Percentiles rank a stretch among this genome's conserved stretches.
These are phyloP conservation scores for Cephus pulcher DNA, from an alignment of 2,888 invertebrate genomes.

Conservation along the genomic window DNA sequence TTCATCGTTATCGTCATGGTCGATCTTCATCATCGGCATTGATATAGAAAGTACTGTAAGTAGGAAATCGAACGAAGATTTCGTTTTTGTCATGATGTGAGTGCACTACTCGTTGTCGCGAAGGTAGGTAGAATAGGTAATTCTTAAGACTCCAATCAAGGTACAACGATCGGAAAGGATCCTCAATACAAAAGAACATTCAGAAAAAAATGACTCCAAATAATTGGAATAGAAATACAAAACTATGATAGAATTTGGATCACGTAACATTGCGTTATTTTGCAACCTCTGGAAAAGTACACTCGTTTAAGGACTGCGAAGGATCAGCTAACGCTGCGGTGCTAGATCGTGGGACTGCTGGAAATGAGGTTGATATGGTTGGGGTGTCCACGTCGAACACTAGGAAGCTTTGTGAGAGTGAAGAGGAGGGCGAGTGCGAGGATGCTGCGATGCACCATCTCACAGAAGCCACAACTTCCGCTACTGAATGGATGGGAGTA, in stretches of 20 bases:
- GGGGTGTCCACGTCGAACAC: neutral
- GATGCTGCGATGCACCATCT: slow-evolving; percentile 72
- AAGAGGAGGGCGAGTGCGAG: slow-evolving; percentile 73
- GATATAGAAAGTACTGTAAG: neutral
- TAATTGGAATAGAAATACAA: neutral
- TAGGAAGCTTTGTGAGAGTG: slow-evolving; percentile 68
- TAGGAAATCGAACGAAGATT: neutral
- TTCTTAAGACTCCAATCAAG: neutral
- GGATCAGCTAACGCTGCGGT: neutral
- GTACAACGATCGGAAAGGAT: neutral
- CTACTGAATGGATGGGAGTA: slow-evolving; percentile 89
- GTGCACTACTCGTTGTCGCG: neutral
- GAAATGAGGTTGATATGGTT: neutral
- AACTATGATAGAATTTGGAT: slow-evolving; percentile 6
- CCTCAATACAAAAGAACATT: neutral
- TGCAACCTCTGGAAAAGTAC: neutral
- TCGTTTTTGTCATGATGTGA: slow-evolving; percentile 4
- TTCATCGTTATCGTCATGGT: neutral
- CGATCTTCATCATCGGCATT: neutral
- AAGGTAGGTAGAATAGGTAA: neutral
- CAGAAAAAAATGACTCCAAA: neutral
- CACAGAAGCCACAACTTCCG: slow-evolving; percentile 72
- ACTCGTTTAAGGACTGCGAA: neutral
- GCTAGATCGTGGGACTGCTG: neutral
- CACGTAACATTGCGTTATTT: neutral